phyloP scores from a whole-genome alignment of 1,140 invertebrate species.

The Drosophila kepulauana region DNA sequence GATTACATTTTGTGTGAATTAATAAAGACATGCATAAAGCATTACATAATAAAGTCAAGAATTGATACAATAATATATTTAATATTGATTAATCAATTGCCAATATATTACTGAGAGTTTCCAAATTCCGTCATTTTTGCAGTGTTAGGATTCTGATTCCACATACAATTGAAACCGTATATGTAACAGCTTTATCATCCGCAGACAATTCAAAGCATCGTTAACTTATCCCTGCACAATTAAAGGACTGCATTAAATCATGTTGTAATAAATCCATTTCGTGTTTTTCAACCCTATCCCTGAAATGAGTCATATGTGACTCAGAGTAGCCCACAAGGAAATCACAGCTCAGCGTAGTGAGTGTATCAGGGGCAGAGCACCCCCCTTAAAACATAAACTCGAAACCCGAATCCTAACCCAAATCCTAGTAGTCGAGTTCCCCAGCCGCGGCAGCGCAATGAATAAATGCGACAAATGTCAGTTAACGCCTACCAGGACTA shows the following conservation, averaged over 20 bases:
- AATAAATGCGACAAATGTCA: constrained; percentile 80
- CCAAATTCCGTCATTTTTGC: no score
- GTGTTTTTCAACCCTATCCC: constrained; percentile 1
- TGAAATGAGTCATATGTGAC: constrained; percentile 17
- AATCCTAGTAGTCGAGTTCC: constrained; percentile 29
- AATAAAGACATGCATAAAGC: no score
- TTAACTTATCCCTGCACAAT: background rate
- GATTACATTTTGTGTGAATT: no score
- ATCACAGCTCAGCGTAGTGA: constrained; percentile 45
- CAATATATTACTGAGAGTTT: no score
- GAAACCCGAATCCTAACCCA: constrained; percentile 27
- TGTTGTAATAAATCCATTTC: constrained; percentile 7
- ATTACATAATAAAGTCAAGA: no score
- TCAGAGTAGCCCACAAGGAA: constrained; percentile 47
- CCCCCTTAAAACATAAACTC: background rate
- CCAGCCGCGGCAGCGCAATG: constrained; percentile 43
- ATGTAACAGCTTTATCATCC: background rate
- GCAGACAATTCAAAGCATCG: background rate
- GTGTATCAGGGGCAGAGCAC: constrained; percentile 8
- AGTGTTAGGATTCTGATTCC: no score
- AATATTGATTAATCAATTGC: no score
- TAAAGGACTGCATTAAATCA: constrained; percentile 8
- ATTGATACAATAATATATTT: no score
- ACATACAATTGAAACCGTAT: background rate
- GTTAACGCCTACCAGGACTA: constrained; percentile 67